Conservation (phyloP, 1,140 invertebrate genomes). For the Hormaphis cornu region DNA sequence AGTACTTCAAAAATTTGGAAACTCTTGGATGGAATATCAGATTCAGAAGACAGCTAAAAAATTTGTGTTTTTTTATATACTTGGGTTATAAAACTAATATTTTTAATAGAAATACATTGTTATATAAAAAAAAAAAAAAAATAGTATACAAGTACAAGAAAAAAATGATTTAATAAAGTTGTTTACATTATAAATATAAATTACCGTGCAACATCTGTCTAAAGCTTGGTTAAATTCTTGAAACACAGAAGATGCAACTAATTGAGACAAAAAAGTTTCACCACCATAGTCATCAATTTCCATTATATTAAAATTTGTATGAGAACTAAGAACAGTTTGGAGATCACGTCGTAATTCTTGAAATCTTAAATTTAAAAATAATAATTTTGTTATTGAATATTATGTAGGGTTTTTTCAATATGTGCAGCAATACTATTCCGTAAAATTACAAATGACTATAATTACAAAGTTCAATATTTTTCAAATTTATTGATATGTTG, state of each 20-base stretch:
- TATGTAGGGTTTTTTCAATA: too few relatives aligned
- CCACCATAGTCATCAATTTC: constrained; percentile 92
- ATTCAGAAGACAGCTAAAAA: constrained; percentile 64
- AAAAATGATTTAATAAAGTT: constrained; percentile 32
- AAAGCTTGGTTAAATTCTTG: constrained; percentile 88
- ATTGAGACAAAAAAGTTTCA: constrained; percentile 94
- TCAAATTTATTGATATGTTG: too few relatives aligned
- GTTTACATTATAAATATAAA: constrained; percentile 39
- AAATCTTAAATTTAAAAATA: constrained; percentile 53
- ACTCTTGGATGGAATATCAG: constrained; percentile 71
- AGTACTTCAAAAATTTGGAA: constrained; percentile 78
- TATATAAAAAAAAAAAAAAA: constrained; percentile 7
- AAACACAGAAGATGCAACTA: constrained; percentile 85
- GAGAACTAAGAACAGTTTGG: constrained; percentile 82
- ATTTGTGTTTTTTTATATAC: not conserved
- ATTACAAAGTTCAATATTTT: too few relatives aligned
- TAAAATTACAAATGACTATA: too few relatives aligned
- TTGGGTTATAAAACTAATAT: too few relatives aligned
- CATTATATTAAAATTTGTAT: constrained; percentile 86
- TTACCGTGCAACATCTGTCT: constrained; percentile 71
- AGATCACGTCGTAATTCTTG: constrained; percentile 86
- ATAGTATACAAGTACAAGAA: not conserved
- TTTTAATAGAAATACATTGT: constrained; percentile 25
- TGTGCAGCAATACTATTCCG: too few relatives aligned
- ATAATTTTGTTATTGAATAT: not conserved